phyloP scores from a whole-genome alignment of 2,113 vertebrate genomes.

The Aegotheles bennettii region DNA sequence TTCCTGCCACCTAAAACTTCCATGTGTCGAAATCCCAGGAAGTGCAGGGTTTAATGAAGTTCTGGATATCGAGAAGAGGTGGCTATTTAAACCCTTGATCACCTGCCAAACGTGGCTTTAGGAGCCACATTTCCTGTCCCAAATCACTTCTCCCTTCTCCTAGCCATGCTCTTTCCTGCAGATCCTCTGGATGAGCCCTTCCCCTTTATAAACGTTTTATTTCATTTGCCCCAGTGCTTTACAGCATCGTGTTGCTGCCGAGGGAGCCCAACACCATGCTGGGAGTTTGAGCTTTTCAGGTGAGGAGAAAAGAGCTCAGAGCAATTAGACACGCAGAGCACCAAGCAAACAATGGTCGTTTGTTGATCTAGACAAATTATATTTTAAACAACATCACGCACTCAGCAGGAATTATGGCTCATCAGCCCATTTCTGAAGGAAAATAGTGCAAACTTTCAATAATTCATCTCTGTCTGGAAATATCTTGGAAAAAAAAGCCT shows the following conservation, averaged over 20 bases:
- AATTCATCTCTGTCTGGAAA: not conserved
- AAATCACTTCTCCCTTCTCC: not conserved
- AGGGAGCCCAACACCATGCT: not conserved
- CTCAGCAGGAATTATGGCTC: not conserved
- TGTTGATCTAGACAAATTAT: not conserved
- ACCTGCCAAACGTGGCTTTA: not conserved
- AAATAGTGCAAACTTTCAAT: not conserved
- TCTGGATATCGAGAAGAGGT: not conserved
- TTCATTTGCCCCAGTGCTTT: not conserved
- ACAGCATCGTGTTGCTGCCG: fast-evolving
- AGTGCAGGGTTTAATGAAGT: not conserved
- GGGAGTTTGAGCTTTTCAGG: not conserved
- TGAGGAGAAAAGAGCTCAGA: not conserved
- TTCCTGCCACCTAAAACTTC: not conserved
- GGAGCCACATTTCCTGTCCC: not conserved
- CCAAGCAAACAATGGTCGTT: not conserved
- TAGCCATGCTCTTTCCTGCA: not conserved
- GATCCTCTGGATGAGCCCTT: too few species aligned
- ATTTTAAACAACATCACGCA: not conserved
- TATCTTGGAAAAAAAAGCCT: not conserved
- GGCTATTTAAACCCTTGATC: not conserved
- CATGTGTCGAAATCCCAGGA: not conserved
- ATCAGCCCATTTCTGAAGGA: not conserved
- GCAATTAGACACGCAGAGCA: not conserved
- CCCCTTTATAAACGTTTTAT: too few species aligned